Evolutionary conservation across 2,888 invertebrate genomes (phyloP).

Genomic region (Arenicola marina): DNA sequence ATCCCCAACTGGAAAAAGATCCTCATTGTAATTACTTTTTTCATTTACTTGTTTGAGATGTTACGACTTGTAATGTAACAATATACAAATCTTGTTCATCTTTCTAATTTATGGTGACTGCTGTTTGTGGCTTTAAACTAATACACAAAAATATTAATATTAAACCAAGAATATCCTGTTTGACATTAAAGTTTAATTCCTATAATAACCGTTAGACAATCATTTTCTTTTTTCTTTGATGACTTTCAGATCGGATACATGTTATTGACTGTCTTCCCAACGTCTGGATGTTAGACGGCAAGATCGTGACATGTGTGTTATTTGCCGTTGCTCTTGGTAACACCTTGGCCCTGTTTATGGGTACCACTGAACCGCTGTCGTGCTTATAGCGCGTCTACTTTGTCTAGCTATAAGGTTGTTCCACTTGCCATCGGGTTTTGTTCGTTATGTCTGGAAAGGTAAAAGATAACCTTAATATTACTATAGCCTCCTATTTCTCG

Average conservation of each 20-base stretch:
- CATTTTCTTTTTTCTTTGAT: not conserved
- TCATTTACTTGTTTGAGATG: not conserved
- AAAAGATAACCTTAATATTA: too few relatives aligned
- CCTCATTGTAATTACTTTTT: constrained; percentile 51
- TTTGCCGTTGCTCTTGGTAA: too few relatives aligned
- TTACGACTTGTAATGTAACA: not conserved
- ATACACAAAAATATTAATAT: not conserved
- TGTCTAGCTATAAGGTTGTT: too few relatives aligned
- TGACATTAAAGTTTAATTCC: not conserved
- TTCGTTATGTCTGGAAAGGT: too few relatives aligned
- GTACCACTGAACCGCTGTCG: too few relatives aligned
- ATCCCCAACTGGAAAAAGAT: constrained; percentile 53
- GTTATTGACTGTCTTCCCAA: constrained; percentile 58
- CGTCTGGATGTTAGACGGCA: constrained; percentile 60
- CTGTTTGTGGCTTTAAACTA: not conserved
- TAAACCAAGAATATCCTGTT: too few relatives aligned
- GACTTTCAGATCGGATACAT: constrained; percentile 56
- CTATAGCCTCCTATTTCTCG: too few relatives aligned
- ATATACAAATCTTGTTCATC: not conserved
- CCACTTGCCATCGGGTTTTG: too few relatives aligned
- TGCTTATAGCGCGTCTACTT: too few relatives aligned
- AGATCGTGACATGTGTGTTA: constrained; percentile 57
- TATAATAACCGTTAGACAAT: not conserved
- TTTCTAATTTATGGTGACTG: too few relatives aligned
- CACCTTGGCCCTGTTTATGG: too few relatives aligned